Conservation (phyloP, 2,888 invertebrate genomes). For the Agrochola circellaris region DNA sequence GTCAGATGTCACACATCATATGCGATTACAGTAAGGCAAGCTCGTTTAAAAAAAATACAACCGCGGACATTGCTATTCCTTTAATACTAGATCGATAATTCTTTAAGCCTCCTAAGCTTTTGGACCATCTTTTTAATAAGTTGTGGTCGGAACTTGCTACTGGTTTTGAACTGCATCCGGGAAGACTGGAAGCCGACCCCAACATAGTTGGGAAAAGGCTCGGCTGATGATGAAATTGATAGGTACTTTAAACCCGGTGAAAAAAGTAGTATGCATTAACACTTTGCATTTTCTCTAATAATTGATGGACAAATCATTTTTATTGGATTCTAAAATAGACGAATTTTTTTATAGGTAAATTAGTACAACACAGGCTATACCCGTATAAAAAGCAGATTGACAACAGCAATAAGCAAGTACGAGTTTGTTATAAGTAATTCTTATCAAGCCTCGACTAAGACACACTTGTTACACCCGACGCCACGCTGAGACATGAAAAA, state of each 20-base stretch:
- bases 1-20: no score
- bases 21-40: no score
- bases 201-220: neutral
- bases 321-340: neutral
- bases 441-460: neutral
- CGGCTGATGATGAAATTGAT: neutral
- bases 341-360: neutral
- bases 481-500: neutral
- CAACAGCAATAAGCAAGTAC: neutral
- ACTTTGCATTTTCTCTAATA: neutral
- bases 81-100: neutral
- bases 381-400: neutral
- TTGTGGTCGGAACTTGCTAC: neutral
- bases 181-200: neutral
- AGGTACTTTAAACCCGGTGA: neutral
- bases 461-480: conserved; percentile 4
- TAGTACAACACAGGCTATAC: neutral
- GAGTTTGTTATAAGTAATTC: neutral
- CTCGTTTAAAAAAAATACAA: neutral
- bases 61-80: no score
- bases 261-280: neutral
- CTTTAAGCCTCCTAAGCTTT: neutral
- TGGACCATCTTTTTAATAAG: neutral
- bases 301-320: neutral
- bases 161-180: neutral